These are phyloP conservation scores for Electrona antarctica DNA, from an alignment of 2,113 vertebrate species.

Conservation along the genomic window DNA sequence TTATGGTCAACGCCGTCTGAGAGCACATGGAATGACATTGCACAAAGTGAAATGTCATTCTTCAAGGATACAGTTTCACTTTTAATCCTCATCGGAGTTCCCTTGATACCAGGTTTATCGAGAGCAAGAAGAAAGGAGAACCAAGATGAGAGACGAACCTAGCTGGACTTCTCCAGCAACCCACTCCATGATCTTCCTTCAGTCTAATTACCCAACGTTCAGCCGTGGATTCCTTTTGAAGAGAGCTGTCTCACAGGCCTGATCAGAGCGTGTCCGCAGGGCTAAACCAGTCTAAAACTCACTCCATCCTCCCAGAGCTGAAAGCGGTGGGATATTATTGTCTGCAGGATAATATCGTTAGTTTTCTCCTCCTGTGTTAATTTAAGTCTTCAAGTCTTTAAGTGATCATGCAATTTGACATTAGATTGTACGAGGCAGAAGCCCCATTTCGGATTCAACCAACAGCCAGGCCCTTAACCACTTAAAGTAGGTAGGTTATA, in stretches of 20 bases:
- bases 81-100: constrained; percentile 74
- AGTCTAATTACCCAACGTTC: constrained; percentile 72
- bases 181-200: constrained; percentile 51
- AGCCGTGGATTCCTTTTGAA: constrained; percentile 67
- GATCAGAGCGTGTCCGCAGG: constrained; percentile 54
- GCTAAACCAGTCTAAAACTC: constrained; percentile 58
- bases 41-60: constrained; percentile 28
- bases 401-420: background rate
- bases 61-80: constrained; percentile 64
- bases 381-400: constrained; percentile 26
- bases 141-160: constrained; percentile 47
- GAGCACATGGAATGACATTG: constrained; percentile 11
- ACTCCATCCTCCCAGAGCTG: constrained; percentile 40
- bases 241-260: constrained; percentile 53
- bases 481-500: too few relatives aligned
- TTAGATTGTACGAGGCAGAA: constrained; percentile 1
- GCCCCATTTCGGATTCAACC: constrained; percentile 20
- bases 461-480: background rate
- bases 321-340: constrained; percentile 57
- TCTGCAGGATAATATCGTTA: constrained; percentile 11
- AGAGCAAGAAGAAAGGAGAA: constrained; percentile 47
- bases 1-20: constrained; percentile 13
- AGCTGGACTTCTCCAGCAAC: constrained; percentile 25
- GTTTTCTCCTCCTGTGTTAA: constrained; percentile 64
- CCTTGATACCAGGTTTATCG: constrained; percentile 58